A percentile compares a stretch with the other conserved stretches of the same genome.
Evolutionary conservation across 2,113 vertebrate species (phyloP).

Genomic region (Mesitornis unicolor): DNA sequence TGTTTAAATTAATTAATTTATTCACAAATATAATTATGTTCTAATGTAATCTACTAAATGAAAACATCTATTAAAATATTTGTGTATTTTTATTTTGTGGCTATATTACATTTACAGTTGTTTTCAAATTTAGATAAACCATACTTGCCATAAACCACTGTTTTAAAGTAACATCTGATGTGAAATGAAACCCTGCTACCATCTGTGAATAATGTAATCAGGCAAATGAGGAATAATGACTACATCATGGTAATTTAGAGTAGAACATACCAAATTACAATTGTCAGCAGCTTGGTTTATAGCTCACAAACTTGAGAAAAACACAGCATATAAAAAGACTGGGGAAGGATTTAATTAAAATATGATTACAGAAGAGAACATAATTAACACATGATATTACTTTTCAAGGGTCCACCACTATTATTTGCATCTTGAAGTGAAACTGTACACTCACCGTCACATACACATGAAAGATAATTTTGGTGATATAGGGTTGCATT

Average conservation of each 20-base stretch:
- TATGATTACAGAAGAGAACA: neutral
- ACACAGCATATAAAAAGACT: neutral
- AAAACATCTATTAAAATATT: neutral
- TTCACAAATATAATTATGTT: neutral
- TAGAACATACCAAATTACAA: conserved; percentile 43
- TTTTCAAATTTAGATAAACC: neutral
- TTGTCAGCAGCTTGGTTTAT: conserved; percentile 52
- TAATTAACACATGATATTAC: neutral
- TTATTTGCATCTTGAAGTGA: neutral
- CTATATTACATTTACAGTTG: neutral
- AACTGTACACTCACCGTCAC: neutral
- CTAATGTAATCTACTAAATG: neutral
- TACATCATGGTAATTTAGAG: conserved; percentile 37
- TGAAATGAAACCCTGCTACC: conserved; percentile 13
- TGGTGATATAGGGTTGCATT: neutral
- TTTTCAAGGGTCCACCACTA: neutral
- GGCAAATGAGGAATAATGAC: conserved; percentile 52
- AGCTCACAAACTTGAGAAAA: conserved; percentile 30
- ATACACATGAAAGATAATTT: neutral
- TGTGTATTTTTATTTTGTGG: neutral
- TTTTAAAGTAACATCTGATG: neutral
- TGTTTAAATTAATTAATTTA: neutral
- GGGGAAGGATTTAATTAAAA: conserved; percentile 34
- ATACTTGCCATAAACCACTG: neutral
- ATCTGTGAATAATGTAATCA: conserved; percentile 60